phyloP scores from a whole-genome alignment of 2,113 vertebrate species.

The Larimichthys crocea region DNA sequence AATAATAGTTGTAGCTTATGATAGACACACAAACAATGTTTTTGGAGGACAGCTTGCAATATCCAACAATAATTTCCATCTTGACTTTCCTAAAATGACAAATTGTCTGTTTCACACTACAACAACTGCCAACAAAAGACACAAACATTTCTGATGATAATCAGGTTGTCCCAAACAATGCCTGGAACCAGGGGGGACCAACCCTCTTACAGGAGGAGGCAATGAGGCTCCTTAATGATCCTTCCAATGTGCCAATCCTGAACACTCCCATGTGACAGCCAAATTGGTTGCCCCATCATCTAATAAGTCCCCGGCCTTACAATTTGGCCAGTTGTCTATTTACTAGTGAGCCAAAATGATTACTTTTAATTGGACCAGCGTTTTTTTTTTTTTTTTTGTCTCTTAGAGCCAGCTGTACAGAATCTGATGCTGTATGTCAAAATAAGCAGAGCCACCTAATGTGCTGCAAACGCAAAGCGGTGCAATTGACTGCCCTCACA shows the following conservation, averaged over 20 bases:
- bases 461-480: slow-evolving; percentile 9
- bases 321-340: slow-evolving; percentile 22
- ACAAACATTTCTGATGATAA: not conserved
- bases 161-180: not conserved
- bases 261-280: slow-evolving; percentile 7
- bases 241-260: slow-evolving; percentile 4
- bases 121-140: not conserved
- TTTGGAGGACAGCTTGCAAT: not conserved
- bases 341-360: slow-evolving; percentile 37
- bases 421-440: not conserved
- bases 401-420: not conserved
- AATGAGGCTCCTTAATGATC: slow-evolving; percentile 14
- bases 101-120: not conserved
- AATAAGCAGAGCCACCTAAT: not conserved
- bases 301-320: slow-evolving; percentile 4
- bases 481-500: not conserved
- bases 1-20: not conserved
- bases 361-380: slow-evolving; percentile 27
- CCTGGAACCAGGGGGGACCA: not conserved
- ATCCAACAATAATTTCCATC: not conserved
- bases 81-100: not conserved
- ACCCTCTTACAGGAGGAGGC: not conserved
- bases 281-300: slow-evolving; percentile 6
- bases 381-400: slow-evolving; percentile 23
- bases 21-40: not conserved